Base-by-base conservation (phyloP, 2,888 invertebrate genomes). In the Eupithecia pulchellata region DNA sequence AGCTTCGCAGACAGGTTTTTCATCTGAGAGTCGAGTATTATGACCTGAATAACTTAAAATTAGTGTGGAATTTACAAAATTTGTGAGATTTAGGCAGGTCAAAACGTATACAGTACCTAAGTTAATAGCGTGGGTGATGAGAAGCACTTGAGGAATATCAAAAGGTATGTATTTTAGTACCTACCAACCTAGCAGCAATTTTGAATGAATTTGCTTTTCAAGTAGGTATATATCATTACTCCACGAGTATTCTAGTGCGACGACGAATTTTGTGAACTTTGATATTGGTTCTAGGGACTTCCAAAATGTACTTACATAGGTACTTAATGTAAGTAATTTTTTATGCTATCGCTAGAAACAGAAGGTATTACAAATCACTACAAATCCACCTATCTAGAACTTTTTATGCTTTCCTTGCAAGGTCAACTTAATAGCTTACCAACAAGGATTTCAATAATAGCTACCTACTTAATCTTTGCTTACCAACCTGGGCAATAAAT, bases 1-100 rank as follows among this genome's bases (percentile, higher is more conserved):
- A 66, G 68, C 47, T 29, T 66, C 55, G 55, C 61, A n/a, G 61
- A 52, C 20, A 27, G 27, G 60, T 64, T 66, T 60, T 60, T 36
- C 32, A 64, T 36, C 25, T 73, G 64, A 57, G 42, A 57, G 3
- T 64, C 9, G 17, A 36, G 36, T 72, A 25, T 60, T 60, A 55
- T 63, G 66, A 60, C 66, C 60, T 69, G 60, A 30, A 60, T 42
- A 47, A 20, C 34, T 52, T 0, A 25, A 30, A 57, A 30, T 39
- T 4, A 2, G 9, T 25, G 58, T 71, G 29, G 14, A 64, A 11
- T 65, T 65, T 20, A 9, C 20, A 63, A 63, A 63, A 57, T 29
- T 60, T n/a, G 30, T 60, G 58, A 30, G n/a, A 20, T 32, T n/a
- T 11, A 11, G 17, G 4, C 3, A 11, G 17, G 4, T 30, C 30